These are phyloP conservation scores for Eustalomyia histrio DNA, from an alignment of 2,888 invertebrate genomes.

Conservation along the genomic window DNA sequence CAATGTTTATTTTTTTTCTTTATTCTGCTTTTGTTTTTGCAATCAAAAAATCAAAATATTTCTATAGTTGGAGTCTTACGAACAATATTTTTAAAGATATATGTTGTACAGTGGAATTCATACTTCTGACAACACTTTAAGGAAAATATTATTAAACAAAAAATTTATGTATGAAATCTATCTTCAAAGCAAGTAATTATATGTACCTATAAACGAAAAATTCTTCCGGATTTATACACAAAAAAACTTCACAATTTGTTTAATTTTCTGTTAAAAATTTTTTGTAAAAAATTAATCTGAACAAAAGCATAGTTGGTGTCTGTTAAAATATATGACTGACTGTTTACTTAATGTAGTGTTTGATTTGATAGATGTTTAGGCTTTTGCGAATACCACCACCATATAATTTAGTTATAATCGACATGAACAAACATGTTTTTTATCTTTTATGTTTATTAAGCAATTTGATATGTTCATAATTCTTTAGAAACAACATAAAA, in stretches of 20 bases:
- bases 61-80: not conserved
- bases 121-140: too few relatives aligned
- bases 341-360: not conserved
- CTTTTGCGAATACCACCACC: not conserved
- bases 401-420: not conserved
- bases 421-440: not conserved
- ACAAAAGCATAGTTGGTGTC: too few relatives aligned
- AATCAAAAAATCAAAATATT: not conserved
- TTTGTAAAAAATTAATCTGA: too few relatives aligned
- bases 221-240: too few relatives aligned
- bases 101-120: too few relatives aligned
- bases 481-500: not conserved
- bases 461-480: not conserved
- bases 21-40: not conserved
- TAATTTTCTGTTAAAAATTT: too few relatives aligned
- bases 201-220: too few relatives aligned
- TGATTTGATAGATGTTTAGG: not conserved
- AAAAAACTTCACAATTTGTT: too few relatives aligned
- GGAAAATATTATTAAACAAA: too few relatives aligned
- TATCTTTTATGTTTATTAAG: not conserved
- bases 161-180: too few relatives aligned
- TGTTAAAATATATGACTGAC: not conserved
- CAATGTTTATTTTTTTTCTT: slow-evolving; percentile 27
- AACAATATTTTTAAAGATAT: not conserved
- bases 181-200: too few relatives aligned